Percentiles rank a stretch among this genome's conserved stretches.
phyloP scores from a whole-genome alignment of 1,140 invertebrate genomes.

The Thaumetopoea pityocampa region DNA sequence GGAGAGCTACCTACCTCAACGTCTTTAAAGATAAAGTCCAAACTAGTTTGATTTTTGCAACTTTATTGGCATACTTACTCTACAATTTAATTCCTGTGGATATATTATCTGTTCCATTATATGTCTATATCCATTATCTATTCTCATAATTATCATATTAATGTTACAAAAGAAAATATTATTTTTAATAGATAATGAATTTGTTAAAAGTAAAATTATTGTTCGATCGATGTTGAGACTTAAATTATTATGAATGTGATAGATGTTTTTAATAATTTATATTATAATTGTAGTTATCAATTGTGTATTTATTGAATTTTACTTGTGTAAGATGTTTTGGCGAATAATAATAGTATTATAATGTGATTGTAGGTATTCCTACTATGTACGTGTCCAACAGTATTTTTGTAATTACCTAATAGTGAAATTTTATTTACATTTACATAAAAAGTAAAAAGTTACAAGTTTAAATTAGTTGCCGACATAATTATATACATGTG shows the following conservation, averaged over 20 bases:
- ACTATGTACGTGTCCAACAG: constrained; percentile 27
- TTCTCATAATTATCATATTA: too few relatives aligned
- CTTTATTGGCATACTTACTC: too few relatives aligned
- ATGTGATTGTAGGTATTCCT: constrained; percentile 31
- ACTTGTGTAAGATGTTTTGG: constrained; percentile 13
- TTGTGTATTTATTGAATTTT: constrained; percentile 18
- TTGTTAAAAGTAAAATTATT: constrained; percentile 22
- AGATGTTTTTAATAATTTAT: constrained; percentile 34
- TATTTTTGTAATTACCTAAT: constrained; percentile 30
- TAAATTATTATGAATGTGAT: constrained; percentile 32
- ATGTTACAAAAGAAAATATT: too few relatives aligned
- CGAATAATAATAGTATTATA: constrained; percentile 12
- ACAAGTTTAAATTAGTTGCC: not conserved
- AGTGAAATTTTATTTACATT: constrained; percentile 7
- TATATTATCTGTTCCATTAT: too few relatives aligned
- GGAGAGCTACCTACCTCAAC: too few relatives aligned
- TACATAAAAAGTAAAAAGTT: constrained; percentile 3
- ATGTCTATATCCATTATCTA: too few relatives aligned
- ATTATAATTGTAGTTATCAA: constrained; percentile 16
- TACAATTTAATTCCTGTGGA: too few relatives aligned
- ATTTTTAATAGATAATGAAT: constrained; percentile 3
- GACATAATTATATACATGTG: too few relatives aligned
- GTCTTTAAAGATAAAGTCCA: too few relatives aligned
- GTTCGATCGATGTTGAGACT: constrained; percentile 35
- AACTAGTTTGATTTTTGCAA: too few relatives aligned